A percentile compares a stretch with the other conserved stretches of the same genome.
Conservation (phyloP, 2,888 invertebrate genomes). For the Plutella xylostella region DNA sequence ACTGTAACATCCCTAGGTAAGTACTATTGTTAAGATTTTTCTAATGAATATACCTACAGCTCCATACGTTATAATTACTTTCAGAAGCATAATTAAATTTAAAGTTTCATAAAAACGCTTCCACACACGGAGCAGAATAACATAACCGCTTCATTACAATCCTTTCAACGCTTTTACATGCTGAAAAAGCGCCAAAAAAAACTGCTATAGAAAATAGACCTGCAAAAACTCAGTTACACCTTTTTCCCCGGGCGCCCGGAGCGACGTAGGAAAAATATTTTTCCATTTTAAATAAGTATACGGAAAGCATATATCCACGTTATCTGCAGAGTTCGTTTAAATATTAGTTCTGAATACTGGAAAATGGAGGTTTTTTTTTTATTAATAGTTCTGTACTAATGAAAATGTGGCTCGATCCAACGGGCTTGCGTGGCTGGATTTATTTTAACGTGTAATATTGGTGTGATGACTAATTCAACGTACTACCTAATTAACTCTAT, state of each 20-base stretch:
- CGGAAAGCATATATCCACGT: slow-evolving; percentile 59
- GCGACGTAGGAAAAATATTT: slow-evolving; percentile 59
- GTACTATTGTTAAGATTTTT: no score
- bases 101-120: no score
- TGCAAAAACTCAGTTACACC: slow-evolving; percentile 5
- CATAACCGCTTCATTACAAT: background rate
- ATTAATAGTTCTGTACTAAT: slow-evolving; percentile 47
- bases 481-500: no score
- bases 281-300: slow-evolving; percentile 64
- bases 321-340: slow-evolving; percentile 60
- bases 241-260: slow-evolving; percentile 10
- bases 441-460: no score
- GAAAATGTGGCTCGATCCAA: slow-evolving; percentile 33
- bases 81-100: no score
- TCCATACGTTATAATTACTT: no score
- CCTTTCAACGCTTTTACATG: background rate
- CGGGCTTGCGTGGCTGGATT: no score
- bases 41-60: no score
- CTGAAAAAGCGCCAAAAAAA: background rate
- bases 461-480: no score
- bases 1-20: no score
- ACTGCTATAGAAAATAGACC: background rate
- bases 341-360: slow-evolving; percentile 51
- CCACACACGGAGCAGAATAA: no score
- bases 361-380: slow-evolving; percentile 34